Evolutionary conservation across 2,888 invertebrate genomes (phyloP).

Genomic region (Orgyia antiqua): DNA sequence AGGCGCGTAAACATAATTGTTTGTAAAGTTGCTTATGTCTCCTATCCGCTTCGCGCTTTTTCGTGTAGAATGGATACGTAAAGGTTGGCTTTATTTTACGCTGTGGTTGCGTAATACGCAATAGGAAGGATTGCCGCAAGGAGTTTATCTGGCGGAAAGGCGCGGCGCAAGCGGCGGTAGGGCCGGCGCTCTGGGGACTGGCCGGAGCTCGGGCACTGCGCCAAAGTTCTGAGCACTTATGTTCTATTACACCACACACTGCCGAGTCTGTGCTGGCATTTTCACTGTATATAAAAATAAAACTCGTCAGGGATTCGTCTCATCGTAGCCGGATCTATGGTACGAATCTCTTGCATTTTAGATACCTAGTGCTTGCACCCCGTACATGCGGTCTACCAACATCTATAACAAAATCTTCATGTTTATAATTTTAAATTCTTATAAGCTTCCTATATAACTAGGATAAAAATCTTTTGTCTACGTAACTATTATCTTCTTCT

Average conservation of each 20-base stretch:
- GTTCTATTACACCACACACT: slow-evolving; percentile 60
- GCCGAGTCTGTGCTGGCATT: slow-evolving; percentile 35
- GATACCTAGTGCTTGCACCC: too few relatives aligned
- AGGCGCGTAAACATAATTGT: slow-evolving; percentile 34
- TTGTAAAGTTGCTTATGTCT: too few relatives aligned
- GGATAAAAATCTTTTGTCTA: too few relatives aligned
- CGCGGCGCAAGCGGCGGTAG: slow-evolving; percentile 56
- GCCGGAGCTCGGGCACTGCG: slow-evolving; percentile 57
- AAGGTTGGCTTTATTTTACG: slow-evolving; percentile 7
- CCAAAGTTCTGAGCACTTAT: slow-evolving; percentile 61
- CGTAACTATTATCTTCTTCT: too few relatives aligned
- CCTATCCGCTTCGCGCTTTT: slow-evolving; percentile 7
- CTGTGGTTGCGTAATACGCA: slow-evolving; percentile 15
- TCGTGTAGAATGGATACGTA: neutral
- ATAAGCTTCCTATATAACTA: too few relatives aligned
- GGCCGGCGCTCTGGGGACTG: slow-evolving; percentile 67
- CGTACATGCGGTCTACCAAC: neutral
- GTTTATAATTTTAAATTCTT: neutral
- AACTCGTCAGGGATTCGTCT: slow-evolving; percentile 35
- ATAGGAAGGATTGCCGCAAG: slow-evolving; percentile 10
- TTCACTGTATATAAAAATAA: slow-evolving; percentile 59
- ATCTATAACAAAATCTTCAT: neutral
- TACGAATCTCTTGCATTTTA: too few relatives aligned
- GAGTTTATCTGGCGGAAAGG: slow-evolving; percentile 1
- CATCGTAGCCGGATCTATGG: slow-evolving; percentile 19